phyloP scores from a whole-genome alignment of 2,797 vertebrate species.

The Sebastes jordani region DNA sequence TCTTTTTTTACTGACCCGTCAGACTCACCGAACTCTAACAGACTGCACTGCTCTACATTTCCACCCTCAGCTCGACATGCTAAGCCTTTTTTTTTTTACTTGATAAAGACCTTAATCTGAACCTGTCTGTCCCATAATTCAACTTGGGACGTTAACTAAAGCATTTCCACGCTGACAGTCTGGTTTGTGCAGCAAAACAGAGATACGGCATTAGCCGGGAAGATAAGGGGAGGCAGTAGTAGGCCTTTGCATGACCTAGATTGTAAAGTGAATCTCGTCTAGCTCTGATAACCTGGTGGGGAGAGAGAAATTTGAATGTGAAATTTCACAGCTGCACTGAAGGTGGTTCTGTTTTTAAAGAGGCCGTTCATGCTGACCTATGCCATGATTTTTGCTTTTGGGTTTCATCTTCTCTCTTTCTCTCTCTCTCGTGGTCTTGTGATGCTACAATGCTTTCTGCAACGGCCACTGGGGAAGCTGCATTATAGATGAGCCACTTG shows the following conservation, averaged over 20 bases:
- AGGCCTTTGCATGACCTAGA: constrained; percentile 50
- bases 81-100: constrained; percentile 12
- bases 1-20: not conserved
- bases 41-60: not conserved
- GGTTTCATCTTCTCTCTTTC: constrained; percentile 8
- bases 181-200: constrained; percentile 9
- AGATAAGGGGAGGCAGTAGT: constrained; percentile 31
- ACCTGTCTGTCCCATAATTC: constrained; percentile 29
- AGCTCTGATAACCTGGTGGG: constrained; percentile 14
- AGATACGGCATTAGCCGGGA: not conserved
- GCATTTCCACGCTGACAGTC: constrained; percentile 7
- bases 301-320: constrained; percentile 18
- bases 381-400: not conserved
- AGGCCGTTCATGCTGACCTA: not conserved
- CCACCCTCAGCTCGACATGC: not conserved
- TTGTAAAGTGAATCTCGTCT: constrained; percentile 50
- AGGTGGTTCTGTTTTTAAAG: not conserved
- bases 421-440: not conserved
- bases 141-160: constrained; percentile 3
- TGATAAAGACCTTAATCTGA: constrained; percentile 43
- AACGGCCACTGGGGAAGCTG: constrained; percentile 60
- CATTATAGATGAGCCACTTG: constrained; percentile 79
- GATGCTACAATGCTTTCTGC: constrained; percentile 40
- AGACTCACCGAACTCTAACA: not conserved
- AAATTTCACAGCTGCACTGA: constrained; percentile 19